Evolutionary conservation across 1,140 invertebrate species (phyloP), one percentile per base, ranked within the genome.

Genomic region (Eupeodes corollae): DNA sequence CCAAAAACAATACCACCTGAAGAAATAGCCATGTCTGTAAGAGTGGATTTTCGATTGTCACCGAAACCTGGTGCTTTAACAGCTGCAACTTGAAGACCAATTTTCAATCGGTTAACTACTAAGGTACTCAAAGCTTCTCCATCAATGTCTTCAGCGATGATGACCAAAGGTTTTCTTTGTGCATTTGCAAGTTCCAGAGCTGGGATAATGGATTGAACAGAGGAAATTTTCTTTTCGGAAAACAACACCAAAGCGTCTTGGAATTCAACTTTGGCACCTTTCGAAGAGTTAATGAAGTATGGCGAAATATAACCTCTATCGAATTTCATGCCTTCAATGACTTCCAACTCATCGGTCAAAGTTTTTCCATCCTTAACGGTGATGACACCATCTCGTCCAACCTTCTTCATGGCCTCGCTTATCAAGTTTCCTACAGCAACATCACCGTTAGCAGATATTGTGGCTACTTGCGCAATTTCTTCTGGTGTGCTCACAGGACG

Each of bases 301-400:
- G 97, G 96, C 40, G 97, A 99, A 71, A 99, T 99, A 70, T 98
- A 99, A 49, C 97, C 97, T 55, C 97, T 79, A 67, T 99, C 97
- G 71, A 99, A 98, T 73, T 99, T 99, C 92, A 99, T 94, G 57
- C 97, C 97, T 73, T 99, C 96, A 70, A 98, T 99, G 16, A 96
- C 63, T 75, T 99, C 96, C 10, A 99, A 72, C 72, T 99, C 97
- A 73, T 99, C 97, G 52, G 74, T 79, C 13, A 99, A 72, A 1
- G 96, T 99, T 73, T 99, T 99, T 18, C 97, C 96, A 74, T 99
- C 97, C 73, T 99, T 99, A 0, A 99, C 97, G 14, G 97, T 99
- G 42, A 99, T 99, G 5, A 99, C 96, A 44, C 97, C 97, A 67
- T 99, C 95, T 53, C 90, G 85, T 12, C 97, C 97, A 26, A 89